Conservation (phyloP, 2,888 invertebrate species). For the Zygogramma bicolorata region DNA sequence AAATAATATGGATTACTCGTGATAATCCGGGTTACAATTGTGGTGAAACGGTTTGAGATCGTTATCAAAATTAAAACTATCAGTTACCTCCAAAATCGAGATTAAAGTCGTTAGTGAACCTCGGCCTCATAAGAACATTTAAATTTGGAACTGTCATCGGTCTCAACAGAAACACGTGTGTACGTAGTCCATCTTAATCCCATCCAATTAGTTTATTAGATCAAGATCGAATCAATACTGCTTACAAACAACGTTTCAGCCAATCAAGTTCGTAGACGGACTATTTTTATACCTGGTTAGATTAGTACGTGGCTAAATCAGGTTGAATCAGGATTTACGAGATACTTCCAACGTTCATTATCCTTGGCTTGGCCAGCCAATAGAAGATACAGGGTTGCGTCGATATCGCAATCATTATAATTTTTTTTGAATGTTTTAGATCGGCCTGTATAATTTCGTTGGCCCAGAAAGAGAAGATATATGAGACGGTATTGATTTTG, state of each 20-base stretch:
- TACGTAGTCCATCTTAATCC: background rate
- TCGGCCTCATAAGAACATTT: too few species aligned
- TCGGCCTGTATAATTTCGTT: too few species aligned
- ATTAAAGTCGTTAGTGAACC: too few species aligned
- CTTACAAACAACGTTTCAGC: background rate
- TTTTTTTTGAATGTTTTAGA: too few species aligned
- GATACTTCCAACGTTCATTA: background rate
- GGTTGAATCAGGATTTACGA: background rate
- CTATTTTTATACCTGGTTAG: background rate
- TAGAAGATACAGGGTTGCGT: background rate
- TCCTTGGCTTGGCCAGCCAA: background rate
- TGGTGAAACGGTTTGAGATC: too few species aligned
- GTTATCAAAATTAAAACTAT: too few species aligned
- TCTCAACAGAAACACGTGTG: background rate
- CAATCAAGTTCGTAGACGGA: background rate
- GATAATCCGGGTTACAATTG: too few species aligned
- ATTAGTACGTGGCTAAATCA: background rate
- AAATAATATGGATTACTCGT: too few species aligned
- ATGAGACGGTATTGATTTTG: too few species aligned
- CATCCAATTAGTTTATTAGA: constrained; percentile 4
- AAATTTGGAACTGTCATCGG: background rate
- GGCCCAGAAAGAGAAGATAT: too few species aligned
- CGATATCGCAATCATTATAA: too few species aligned
- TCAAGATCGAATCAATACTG: background rate
- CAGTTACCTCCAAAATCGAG: too few species aligned